Evolutionary conservation across 2,113 vertebrate genomes (phyloP), one percentile per base, ranked within the genome.

Genomic region (Alethe castanea): DNA sequence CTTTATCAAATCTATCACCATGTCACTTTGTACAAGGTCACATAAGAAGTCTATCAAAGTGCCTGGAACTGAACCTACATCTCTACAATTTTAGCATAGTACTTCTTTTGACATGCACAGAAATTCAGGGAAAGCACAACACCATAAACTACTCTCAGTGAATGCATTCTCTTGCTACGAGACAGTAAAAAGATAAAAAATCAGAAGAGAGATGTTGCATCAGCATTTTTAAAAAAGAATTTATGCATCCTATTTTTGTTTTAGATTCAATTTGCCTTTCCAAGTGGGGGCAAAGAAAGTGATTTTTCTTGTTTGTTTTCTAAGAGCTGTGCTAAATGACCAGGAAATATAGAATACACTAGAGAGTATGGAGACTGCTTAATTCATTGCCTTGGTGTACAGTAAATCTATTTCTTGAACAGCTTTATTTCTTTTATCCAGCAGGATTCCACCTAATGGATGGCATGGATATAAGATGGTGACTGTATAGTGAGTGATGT

Each of bases 381-480:
- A 96, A 94, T 96, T 97, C 92, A 96, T 96, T 54, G 56, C 70
- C 56, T 40, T 82, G 23, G 23, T 72, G 35, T 94, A 90, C 47
- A 87, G 67, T 97, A 95, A 97, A 96, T 97, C 87, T 97, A 77
- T 95, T 96, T 52, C 66, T 95, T 90, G 42, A 97, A 86, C 88
- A 97, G 91, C 44, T 97, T 97, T 97, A 94, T 96, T 97, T 97
- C 80, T 96, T 97, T 94, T 95, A 93, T 95, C 92, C 94, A 96
- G 71, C 33, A 96, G 22, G 57, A 71, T 76, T 95, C 96, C 94
- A 91, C 19, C 54, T 95, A 97, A 95, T 90, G 52, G 73, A 95
- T 95, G 81, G 54, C 56, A 95, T 28, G 70, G 77, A 48, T 96
- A 81, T 93, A 91, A 95, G 95, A 94, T 60, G 81, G 69, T 94